Conservation (phyloP, 2,888 invertebrate species). For the Campopleginae sp. region DNA sequence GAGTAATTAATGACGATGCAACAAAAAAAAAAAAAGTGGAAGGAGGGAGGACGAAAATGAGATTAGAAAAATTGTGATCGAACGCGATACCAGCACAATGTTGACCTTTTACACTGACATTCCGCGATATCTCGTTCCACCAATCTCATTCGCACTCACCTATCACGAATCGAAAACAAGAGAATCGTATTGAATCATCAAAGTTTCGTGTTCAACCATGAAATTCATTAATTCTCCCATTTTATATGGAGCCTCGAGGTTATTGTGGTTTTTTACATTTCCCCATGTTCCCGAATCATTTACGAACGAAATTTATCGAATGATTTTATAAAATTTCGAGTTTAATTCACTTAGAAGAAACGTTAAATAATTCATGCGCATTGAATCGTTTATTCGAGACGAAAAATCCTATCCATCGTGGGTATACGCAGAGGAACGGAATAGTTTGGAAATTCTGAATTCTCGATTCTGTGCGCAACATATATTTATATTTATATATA, state of each 20-base stretch:
- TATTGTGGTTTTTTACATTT: not conserved
- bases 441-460: constrained; percentile 57
- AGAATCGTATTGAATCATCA: constrained; percentile 28
- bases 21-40: constrained; percentile 23
- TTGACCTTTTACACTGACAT: constrained; percentile 43
- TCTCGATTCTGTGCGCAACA: constrained; percentile 20
- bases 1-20: constrained; percentile 9
- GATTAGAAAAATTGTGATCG: constrained; percentile 18
- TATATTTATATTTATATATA: not conserved
- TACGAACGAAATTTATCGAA: not conserved
- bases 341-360: not conserved
- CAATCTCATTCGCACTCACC: constrained; percentile 37
- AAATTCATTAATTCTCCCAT: not conserved
- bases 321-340: not conserved
- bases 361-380: not conserved
- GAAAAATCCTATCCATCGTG: constrained; percentile 13
- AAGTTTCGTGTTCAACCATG: not conserved
- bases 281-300: not conserved
- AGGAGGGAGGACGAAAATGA: constrained; percentile 9
- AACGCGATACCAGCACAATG: constrained; percentile 10
- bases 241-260: not conserved
- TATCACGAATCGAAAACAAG: constrained; percentile 20
- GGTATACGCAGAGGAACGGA: constrained; percentile 54
- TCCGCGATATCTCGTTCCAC: constrained; percentile 18
- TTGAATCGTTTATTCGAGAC: not conserved